These are phyloP conservation scores for Euplagia quadripunctaria DNA, from an alignment of 2,888 invertebrate species.

Conservation along the genomic window DNA sequence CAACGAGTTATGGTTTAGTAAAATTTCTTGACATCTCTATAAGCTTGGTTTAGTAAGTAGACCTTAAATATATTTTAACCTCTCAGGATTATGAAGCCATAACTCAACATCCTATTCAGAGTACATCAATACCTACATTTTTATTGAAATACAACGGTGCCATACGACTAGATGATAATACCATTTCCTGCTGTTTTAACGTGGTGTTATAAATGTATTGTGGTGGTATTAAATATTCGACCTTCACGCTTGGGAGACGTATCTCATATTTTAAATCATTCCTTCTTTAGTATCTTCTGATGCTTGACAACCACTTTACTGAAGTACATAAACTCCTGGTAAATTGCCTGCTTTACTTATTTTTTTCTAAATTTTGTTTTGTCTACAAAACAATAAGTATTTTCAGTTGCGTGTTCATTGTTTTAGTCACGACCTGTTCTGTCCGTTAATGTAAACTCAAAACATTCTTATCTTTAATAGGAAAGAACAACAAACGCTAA, in stretches of 20 bases:
- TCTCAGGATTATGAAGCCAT: not conserved
- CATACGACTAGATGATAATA: constrained; percentile 24
- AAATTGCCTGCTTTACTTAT: not conserved
- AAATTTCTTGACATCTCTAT: not conserved
- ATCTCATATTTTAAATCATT: constrained; percentile 41
- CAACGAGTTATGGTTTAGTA: too few species aligned
- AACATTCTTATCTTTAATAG: constrained; percentile 1
- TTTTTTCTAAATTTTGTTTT: not conserved
- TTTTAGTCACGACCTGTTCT: not conserved
- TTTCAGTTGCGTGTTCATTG: not conserved
- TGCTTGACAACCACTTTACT: constrained; percentile 38
- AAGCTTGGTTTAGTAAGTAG: not conserved
- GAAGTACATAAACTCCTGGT: constrained; percentile 51
- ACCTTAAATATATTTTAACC: not conserved
- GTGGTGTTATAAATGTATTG: too few species aligned
- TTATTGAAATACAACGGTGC: constrained; percentile 1
- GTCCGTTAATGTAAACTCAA: not conserved
- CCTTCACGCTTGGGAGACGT: constrained; percentile 26
- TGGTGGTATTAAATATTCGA: constrained; percentile 7
- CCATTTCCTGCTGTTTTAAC: constrained; percentile 34
- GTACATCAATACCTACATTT: constrained; percentile 9
- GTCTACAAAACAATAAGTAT: not conserved
- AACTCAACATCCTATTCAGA: not conserved
- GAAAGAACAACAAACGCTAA: not conserved
- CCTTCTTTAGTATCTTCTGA: constrained; percentile 26